Evolutionary conservation across 2,113 vertebrate species (phyloP), one percentile per base, ranked within the genome.

Genomic region (Cottus gobio): DNA sequence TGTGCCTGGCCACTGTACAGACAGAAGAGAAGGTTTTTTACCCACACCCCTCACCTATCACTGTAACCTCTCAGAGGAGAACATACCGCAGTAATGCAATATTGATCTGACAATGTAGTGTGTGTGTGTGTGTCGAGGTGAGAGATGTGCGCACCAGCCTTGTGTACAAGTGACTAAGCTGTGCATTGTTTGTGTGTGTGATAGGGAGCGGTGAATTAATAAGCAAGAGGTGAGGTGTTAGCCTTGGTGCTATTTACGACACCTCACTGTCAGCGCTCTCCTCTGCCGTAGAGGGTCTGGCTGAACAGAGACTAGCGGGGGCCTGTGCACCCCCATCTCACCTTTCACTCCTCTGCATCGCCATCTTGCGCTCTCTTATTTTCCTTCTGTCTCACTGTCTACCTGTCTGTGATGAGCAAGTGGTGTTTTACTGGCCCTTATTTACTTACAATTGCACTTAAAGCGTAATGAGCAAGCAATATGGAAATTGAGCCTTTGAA

Each of bases 21-120:
- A 85, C 82, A 86, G 80, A 50, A 50, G 69, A 89, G 79, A 80
- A 10, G 70, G 36, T 54, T 83, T 87, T 86, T 84, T 87, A 84
- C 87, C 84, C 74, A 77, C 88, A 90, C 71, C 72, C 65, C 75
- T 85, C 80, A 91, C 88, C 89, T 85, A 89, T 88, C 91, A 91
- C 88, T 84, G 85, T 81, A 86, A 71, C 83, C 79, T 90, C 89
- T 86, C 83, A 84, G 75, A 89, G 82, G 84, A 89, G 88, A 90
- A 92, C 89, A 93, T 79, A 80, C 81, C 56, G 70, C 89, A 85
- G 84, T 92, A 92, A 93, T 94, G 87, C 91, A 92, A 87, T 93
- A 93, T 94, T 93, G 93, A 94, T 94, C 88, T 89, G 88, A 87
- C 88, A 87, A 68, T 79, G 77, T 83, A 70, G 65, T 79, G 71